Evolutionary conservation across 2,113 vertebrate species (phyloP).

Genomic region (Alexandromys fortis): DNA sequence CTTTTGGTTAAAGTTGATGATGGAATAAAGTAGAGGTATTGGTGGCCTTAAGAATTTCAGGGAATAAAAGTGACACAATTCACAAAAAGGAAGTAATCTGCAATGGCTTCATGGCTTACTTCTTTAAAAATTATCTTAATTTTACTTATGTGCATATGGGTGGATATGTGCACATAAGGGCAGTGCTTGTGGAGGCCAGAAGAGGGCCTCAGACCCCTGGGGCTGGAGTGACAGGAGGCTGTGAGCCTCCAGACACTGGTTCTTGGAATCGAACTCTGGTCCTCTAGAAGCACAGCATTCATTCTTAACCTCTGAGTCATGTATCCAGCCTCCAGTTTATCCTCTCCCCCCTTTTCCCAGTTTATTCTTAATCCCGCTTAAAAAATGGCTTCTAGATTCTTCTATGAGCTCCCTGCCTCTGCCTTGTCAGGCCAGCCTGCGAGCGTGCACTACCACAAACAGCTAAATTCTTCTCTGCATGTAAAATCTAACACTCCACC

Average conservation of each 20-base stretch:
- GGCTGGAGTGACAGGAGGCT: not conserved
- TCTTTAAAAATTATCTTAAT: not conserved
- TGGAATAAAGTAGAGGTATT: not conserved
- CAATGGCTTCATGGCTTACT: not conserved
- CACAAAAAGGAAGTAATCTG: conserved; percentile 19
- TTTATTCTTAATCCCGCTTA: not conserved
- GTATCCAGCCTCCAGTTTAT: not conserved
- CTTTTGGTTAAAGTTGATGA: conserved; percentile 42
- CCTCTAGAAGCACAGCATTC: not conserved
- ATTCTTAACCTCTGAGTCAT: too few species aligned
- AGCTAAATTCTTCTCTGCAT: conserved; percentile 12
- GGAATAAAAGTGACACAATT: conserved; percentile 5
- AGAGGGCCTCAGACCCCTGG: too few species aligned
- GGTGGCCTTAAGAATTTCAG: not conserved
- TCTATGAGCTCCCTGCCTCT: not conserved
- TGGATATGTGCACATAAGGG: not conserved
- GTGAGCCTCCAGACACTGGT: not conserved
- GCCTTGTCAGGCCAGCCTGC: not conserved
- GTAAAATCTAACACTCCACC: not conserved
- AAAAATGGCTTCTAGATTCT: not conserved
- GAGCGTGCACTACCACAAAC: not conserved
- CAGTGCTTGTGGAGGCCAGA: not conserved
- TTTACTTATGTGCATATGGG: not conserved
- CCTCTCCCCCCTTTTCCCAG: not conserved
- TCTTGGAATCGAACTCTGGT: not conserved